Percentiles rank a stretch among this genome's conserved stretches.
phyloP scores from a whole-genome alignment of 2,888 invertebrate genomes.

The Myopa tessellatipennis region DNA sequence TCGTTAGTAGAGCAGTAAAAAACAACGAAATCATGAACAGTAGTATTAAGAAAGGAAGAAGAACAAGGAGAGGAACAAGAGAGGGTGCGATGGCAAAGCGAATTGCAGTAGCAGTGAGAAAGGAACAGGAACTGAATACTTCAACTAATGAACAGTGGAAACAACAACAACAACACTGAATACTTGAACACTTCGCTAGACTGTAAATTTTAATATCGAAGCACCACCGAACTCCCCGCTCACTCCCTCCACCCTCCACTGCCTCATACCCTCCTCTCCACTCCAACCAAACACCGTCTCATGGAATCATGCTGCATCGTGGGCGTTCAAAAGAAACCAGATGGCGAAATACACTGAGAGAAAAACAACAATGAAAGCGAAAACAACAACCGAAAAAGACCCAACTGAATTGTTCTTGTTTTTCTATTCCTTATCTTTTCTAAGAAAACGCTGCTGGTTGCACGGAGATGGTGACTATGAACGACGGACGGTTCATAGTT shows the following conservation, averaged over 20 bases:
- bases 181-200: slow-evolving; percentile 11
- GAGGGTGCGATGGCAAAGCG: neutral
- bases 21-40: slow-evolving; percentile 18
- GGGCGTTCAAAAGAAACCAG: slow-evolving; percentile 9
- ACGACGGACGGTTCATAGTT: too few species aligned
- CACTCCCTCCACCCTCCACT: too few species aligned
- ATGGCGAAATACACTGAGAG: slow-evolving; percentile 24
- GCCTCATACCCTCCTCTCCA: too few species aligned
- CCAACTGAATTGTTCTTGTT: too few species aligned
- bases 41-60: neutral
- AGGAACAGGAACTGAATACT: slow-evolving; percentile 28
- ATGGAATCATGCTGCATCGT: neutral
- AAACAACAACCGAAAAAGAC: too few species aligned
- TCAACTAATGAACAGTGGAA: slow-evolving; percentile 22
- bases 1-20: too few species aligned
- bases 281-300: too few species aligned
- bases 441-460: too few species aligned
- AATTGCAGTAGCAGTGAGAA: neutral
- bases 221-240: too few species aligned
- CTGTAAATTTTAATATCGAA: slow-evolving; percentile 24
- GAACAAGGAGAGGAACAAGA: neutral
- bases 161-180: slow-evolving; percentile 17
- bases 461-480: too few species aligned
- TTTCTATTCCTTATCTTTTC: too few species aligned
- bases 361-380: neutral